A percentile compares a stretch with the other conserved stretches of the same genome.
Evolutionary conservation across 2,113 vertebrate species (phyloP).

Genomic region (Laticauda laticaudata): DNA sequence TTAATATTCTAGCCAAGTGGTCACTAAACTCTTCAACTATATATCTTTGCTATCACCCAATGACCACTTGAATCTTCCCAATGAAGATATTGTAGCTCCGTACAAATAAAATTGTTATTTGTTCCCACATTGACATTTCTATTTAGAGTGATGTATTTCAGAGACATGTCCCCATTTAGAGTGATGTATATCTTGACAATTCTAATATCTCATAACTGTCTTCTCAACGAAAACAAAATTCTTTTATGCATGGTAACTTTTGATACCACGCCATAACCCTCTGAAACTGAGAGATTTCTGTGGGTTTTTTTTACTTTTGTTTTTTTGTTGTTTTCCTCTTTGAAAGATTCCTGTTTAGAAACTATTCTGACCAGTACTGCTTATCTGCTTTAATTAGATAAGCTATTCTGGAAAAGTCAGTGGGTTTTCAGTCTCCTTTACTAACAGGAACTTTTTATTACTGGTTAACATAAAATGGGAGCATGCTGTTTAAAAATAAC

Average conservation of each 20-base stretch:
- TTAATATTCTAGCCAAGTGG: neutral
- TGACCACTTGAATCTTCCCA: neutral
- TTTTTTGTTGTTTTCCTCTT: neutral
- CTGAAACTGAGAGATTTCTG: neutral
- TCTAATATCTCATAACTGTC: neutral
- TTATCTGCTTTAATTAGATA: slow-evolving; percentile 30
- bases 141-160: neutral
- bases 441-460: neutral
- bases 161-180: neutral
- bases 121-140: neutral
- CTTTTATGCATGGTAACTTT: too few relatives aligned
- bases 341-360: neutral
- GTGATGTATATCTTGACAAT: neutral
- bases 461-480: neutral
- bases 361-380: neutral
- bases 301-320: neutral
- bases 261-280: neutral
- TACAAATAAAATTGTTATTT: neutral
- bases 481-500: neutral
- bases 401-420: slow-evolving; percentile 16
- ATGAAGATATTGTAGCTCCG: neutral
- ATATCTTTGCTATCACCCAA: neutral
- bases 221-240: neutral
- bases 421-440: slow-evolving; percentile 7
- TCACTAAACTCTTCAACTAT: neutral